Evolutionary conservation across 2,113 vertebrate genomes (phyloP), one percentile per base, ranked within the genome.

Genomic region (Petrocephalus microphthalmus): DNA sequence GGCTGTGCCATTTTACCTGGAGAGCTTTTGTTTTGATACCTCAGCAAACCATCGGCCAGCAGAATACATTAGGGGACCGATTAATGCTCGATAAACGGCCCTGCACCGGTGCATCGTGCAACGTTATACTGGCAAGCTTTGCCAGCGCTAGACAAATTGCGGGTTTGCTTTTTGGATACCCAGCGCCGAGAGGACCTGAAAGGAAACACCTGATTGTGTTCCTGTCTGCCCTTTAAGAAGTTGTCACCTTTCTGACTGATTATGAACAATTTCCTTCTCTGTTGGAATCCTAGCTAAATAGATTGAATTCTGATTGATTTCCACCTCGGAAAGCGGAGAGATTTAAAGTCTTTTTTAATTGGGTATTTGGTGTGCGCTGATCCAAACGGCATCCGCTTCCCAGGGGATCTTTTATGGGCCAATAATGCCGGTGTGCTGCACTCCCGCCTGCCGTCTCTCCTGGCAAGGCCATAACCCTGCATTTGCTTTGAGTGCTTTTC

Each of bases 231-330:
- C 93, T 95, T 92, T 92, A 95, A 94, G 94, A 94, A 93, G 93
- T 95, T 96, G 95, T 96, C 95, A 95, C 95, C 95, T 96, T 92
- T 93, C 94, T 94, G 92, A 94, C 92, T 95, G 93, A 94, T 95
- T 95, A 94, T 94, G 93, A 94, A 94, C 95, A 95, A 95, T 96
- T 95, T 96, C 95, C 95, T 95, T 94, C 94, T 94, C 94, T 94
- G 95, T 95, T 95, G 95, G 94, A 95, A 95, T 96, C 94, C 95
- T 91, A 95, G 94, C 94, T 93, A 91, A 95, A 95, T 94, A 94
- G 95, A 96, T 96, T 96, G 94, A 95, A 95, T 96, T 96, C 94
- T 92, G 94, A 96, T 96, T 96, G 95, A 96, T 96, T 95, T 95
- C 93, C 89, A 92, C 92, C 92, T 94, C 94, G 95, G 95, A 95